phyloP scores from a whole-genome alignment of 2,113 vertebrate genomes.

The Cyphomyrus discorhynchus region DNA sequence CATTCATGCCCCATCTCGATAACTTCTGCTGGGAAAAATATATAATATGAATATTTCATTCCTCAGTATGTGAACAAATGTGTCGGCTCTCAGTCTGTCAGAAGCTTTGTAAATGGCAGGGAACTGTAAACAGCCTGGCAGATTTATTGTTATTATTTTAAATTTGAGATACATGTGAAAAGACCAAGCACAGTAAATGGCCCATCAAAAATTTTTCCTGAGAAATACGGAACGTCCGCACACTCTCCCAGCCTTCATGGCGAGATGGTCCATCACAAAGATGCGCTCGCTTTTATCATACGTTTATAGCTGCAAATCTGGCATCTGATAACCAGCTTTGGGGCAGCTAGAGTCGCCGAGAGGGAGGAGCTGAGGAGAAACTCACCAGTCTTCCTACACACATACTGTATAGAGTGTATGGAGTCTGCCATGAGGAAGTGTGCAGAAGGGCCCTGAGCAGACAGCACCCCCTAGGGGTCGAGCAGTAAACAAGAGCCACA shows the following conservation, averaged over 20 bases:
- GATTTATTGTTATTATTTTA: constrained; percentile 9
- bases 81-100: constrained; percentile 52
- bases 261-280: constrained; percentile 17
- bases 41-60: constrained; percentile 71
- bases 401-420: background rate
- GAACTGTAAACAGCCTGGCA: constrained; percentile 30
- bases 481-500: background rate
- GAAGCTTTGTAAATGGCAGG: constrained; percentile 42
- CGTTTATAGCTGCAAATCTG: constrained; percentile 43
- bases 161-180: background rate
- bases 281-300: constrained; percentile 31
- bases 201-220: background rate
- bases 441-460: background rate
- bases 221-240: background rate
- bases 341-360: background rate
- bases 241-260: constrained; percentile 19
- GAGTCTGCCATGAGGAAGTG: background rate
- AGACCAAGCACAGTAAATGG: constrained; percentile 2
- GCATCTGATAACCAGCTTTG: constrained; percentile 35
- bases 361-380: background rate
- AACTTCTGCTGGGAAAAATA: constrained; percentile 67
- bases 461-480: background rate
- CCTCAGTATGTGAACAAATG: constrained; percentile 65
- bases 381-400: constrained; percentile 41
- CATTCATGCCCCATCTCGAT: constrained; percentile 65